Percentiles rank a stretch among this genome's conserved stretches.
Conservation (phyloP, 2,888 invertebrate species). For the Dolichopus griseipennis region DNA sequence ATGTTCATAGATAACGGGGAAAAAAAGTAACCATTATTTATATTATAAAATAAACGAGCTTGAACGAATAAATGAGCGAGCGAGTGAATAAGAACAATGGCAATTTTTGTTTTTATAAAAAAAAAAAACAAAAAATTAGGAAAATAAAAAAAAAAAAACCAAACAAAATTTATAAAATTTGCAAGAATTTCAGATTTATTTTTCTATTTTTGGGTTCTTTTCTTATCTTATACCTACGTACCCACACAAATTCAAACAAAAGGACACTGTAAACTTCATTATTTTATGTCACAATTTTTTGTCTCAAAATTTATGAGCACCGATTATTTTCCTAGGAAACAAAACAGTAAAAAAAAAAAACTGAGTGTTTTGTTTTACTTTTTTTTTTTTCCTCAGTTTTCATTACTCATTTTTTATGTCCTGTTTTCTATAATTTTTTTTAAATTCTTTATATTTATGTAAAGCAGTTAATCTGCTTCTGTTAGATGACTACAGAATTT, state of each 20-base stretch:
- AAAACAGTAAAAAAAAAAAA: background rate
- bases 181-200: background rate
- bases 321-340: background rate
- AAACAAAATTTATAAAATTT: background rate
- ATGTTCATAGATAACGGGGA: background rate
- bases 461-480: too few species aligned
- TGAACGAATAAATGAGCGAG: too few species aligned
- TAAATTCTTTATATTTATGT: background rate
- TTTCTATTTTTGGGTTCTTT: background rate
- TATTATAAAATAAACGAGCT: background rate
- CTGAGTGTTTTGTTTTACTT: background rate
- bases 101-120: background rate
- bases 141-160: too few species aligned
- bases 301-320: background rate
- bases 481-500: too few species aligned
- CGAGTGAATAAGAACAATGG: background rate
- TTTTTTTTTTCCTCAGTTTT: background rate
- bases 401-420: background rate
- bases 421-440: background rate
- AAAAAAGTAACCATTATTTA: background rate
- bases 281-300: slow-evolving; percentile 1
- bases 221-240: background rate
- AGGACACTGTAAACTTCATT: background rate
- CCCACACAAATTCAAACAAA: background rate
- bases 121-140: background rate